Base-by-base conservation (phyloP, 1,140 invertebrate species). In the Drosophila sucinea region DNA sequence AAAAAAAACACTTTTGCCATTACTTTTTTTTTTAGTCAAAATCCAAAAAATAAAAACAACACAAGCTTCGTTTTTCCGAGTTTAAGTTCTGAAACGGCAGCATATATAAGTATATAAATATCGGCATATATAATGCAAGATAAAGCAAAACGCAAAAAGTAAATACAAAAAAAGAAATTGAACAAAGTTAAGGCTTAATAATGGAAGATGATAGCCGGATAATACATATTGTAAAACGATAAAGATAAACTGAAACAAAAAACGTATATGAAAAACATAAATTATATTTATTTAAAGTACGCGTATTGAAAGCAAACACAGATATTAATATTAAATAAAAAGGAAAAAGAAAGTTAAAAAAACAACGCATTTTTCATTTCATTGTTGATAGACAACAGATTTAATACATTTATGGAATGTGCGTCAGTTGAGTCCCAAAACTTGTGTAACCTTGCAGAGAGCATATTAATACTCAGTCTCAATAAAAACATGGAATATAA, bases 281-380 rank as follows among this genome's bases (percentile, higher is more conserved):
- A 89, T 89, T 89, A 89, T 89, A 89, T 89, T 89, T 89, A 89
- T 89, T 89, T 89, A 89, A 89, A 80, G 84, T 87, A 87, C 77
- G 83, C 83, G 83, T 82, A 89, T 89, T 87, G 81, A 89, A 89
- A 89, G 84, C 84, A 89, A 89, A 78, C 76, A 78, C 79, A 89
- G 80, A 89, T 89, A 89, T 89, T 89, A 89, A 89, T 89, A 89
- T 89, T 89, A 89, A 89, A 89, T 89, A 89, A 89, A 89, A 89
- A 70, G 67, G 84, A 87, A 89, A 74, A 73, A 74, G 44, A 51
- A 87, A 87, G 77, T 89, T 87, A 80, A 79, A 83, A 41, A 57
- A 33, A 44, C 40, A 41, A 57, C 30, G 38, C 44, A 23, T 60
- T 58, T 57, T 51, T 25, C 23, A 57, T 7, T 40, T 7, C 27